These are phyloP conservation scores for Steatornis caripensis DNA, from an alignment of 2,113 vertebrate genomes.

Conservation along the genomic window DNA sequence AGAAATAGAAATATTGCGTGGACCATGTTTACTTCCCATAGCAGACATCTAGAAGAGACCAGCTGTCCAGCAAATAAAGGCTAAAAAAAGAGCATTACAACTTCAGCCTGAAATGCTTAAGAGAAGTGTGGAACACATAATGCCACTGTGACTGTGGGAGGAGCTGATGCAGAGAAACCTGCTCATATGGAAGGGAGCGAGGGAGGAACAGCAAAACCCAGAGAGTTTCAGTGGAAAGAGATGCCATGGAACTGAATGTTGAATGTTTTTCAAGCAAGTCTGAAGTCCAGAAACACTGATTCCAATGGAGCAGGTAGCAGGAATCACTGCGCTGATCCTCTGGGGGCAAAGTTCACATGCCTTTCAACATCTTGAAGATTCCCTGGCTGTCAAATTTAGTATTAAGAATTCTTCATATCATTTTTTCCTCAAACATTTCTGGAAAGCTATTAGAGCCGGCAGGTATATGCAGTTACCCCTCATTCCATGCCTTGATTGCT, in stretches of 20 bases:
- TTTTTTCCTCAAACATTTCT: not conserved
- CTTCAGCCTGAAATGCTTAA: not conserved
- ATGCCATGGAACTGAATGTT: not conserved
- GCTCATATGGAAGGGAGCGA: not conserved
- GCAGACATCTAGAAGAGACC: not conserved
- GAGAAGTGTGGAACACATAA: not conserved
- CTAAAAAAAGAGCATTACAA: not conserved
- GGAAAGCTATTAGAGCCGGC: not conserved
- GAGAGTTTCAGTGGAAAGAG: not conserved
- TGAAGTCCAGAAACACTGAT: not conserved
- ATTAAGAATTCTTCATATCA: not conserved
- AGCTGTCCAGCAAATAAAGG: not conserved
- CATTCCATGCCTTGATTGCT: not conserved
- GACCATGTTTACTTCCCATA: not conserved
- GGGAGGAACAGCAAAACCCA: not conserved
- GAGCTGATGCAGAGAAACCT: not conserved
- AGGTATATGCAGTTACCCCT: not conserved
- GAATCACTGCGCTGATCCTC: not conserved
- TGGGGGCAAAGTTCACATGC: not conserved
- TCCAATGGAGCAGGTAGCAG: not conserved
- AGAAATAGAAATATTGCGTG: not conserved
- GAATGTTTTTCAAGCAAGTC: not conserved
- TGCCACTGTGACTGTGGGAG: not conserved
- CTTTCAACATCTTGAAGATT: not conserved
- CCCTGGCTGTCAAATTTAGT: not conserved